Conservation (phyloP, 1,140 invertebrate species). For the Cheumatopsyche charites region DNA sequence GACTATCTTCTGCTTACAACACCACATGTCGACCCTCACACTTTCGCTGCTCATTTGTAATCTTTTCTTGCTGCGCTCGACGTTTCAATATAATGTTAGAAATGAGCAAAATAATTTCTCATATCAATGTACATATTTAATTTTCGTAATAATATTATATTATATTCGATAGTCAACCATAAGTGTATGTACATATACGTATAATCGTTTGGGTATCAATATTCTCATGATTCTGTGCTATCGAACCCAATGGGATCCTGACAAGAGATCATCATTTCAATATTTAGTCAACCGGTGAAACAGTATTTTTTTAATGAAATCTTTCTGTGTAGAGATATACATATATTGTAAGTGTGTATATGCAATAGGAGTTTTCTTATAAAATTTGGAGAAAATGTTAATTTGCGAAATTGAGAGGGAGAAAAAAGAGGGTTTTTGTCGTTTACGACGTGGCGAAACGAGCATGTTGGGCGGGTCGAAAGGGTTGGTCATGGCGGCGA, state of each 20-base stretch:
- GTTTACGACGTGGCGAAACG: constrained; percentile 35
- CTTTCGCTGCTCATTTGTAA: background rate
- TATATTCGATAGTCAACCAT: too few species aligned
- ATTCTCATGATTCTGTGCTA: too few species aligned
- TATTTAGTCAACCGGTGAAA: too few species aligned
- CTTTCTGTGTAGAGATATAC: too few species aligned
- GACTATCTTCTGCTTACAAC: background rate
- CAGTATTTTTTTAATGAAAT: too few species aligned
- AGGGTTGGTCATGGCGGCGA: background rate
- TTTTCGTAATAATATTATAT: background rate
- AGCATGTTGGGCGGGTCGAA: background rate
- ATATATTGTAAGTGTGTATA: too few species aligned
- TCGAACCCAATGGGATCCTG: too few species aligned
- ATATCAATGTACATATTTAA: background rate
- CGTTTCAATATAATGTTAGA: background rate
- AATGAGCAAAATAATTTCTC: background rate
- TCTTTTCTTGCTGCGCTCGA: background rate
- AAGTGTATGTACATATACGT: too few species aligned
- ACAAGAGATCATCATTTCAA: too few species aligned
- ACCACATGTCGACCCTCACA: background rate
- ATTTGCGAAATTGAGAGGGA: constrained; percentile 17
- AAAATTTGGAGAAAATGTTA: constrained; percentile 15
- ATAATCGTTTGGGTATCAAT: too few species aligned
- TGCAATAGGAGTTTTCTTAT: too few species aligned
- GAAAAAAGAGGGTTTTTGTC: constrained; percentile 10